Evolutionary conservation across 2,888 invertebrate species (phyloP).

Genomic region (Drosophila aldrichi): DNA sequence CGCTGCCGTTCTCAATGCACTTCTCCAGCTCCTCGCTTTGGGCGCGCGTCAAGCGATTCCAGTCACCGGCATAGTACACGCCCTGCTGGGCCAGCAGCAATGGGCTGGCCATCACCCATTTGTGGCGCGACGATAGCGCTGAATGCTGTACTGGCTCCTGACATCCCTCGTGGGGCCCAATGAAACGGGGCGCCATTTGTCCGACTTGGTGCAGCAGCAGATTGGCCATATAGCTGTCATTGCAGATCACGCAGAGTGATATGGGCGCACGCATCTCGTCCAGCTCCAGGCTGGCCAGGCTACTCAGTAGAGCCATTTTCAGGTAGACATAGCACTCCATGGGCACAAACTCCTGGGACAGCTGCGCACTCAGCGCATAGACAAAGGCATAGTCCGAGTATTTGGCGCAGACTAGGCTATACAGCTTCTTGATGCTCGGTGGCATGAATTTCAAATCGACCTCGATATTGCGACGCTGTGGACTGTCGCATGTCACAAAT

Average conservation of each 20-base stretch:
- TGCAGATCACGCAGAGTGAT: slow-evolving; percentile 80
- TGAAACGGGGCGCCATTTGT: slow-evolving; percentile 80
- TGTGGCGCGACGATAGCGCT: slow-evolving; percentile 49
- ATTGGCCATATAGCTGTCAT: slow-evolving; percentile 76
- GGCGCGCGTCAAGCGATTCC: slow-evolving; percentile 76
- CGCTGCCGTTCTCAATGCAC: slow-evolving; percentile 68
- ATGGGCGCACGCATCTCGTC: slow-evolving; percentile 78
- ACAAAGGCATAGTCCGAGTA: slow-evolving; percentile 85
- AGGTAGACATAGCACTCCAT: slow-evolving; percentile 85
- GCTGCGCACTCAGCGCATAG: slow-evolving; percentile 84
- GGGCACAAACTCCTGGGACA: slow-evolving; percentile 84
- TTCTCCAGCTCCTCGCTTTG: slow-evolving; percentile 75
- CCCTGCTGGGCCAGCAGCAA: slow-evolving; percentile 83
- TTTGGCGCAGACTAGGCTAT: slow-evolving; percentile 68
- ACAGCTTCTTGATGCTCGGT: slow-evolving; percentile 64
- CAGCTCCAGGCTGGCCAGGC: slow-evolving; percentile 84
- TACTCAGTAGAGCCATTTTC: slow-evolving; percentile 85
- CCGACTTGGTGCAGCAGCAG: slow-evolving; percentile 78
- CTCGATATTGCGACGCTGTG: background rate
- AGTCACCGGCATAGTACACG: slow-evolving; percentile 84
- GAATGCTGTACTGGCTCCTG: slow-evolving; percentile 35
- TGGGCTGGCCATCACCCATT: slow-evolving; percentile 83
- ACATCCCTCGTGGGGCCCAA: slow-evolving; percentile 78
- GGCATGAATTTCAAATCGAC: slow-evolving; percentile 62
- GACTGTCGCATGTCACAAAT: slow-evolving; percentile 19